Evolutionary conservation across 2,888 invertebrate genomes (phyloP), one percentile per base, ranked within the genome.

Genomic region (Lasiommata megera): DNA sequence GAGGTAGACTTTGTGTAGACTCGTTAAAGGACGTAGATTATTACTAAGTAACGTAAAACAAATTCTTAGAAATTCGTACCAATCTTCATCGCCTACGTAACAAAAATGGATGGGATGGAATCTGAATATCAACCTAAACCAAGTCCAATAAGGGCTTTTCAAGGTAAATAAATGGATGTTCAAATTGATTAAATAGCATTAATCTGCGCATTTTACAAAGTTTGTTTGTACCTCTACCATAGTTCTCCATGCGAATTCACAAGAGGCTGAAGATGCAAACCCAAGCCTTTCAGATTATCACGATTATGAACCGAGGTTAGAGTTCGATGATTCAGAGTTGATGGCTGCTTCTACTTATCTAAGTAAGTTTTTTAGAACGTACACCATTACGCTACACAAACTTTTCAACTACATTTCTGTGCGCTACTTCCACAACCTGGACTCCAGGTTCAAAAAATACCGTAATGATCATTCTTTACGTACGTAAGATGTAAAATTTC

Each of bases 291-390:
- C 97, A 31, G 97, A 97, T 85, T 95, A 94, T 79, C 97, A 97
- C 79, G 98, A 98, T 87, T 96, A 97, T 81, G 98, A 99, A 82
- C 98, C 98, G 11, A 96, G 97, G 86, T 92, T 98, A 79, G 98
- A 98, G 84, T 98, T 98, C 90, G 98, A 99, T 90, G 98, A 98
- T 84, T 96, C 97, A 11, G 98, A 98, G 88, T 85, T 97, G 58
- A 93, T 93, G 72, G 93, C 95, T 72, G 91, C 94, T 50, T 18
- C 48, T 43, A 9, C 12, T 38, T 58, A 48, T 31, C 6, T 54
- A n/a, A 3, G 37, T 43, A 47, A 47, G 38, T 40, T 38, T 37
- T 36, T 44, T 43, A 14, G n/a, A n/a, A n/a, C n/a, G n/a, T n/a
- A n/a, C n/a, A n/a, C n/a, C n/a, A n/a, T n/a, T n/a, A n/a, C n/a